These are phyloP conservation scores for Nesospiza acunhae DNA, from an alignment of 2,113 vertebrate genomes.

Conservation along the genomic window DNA sequence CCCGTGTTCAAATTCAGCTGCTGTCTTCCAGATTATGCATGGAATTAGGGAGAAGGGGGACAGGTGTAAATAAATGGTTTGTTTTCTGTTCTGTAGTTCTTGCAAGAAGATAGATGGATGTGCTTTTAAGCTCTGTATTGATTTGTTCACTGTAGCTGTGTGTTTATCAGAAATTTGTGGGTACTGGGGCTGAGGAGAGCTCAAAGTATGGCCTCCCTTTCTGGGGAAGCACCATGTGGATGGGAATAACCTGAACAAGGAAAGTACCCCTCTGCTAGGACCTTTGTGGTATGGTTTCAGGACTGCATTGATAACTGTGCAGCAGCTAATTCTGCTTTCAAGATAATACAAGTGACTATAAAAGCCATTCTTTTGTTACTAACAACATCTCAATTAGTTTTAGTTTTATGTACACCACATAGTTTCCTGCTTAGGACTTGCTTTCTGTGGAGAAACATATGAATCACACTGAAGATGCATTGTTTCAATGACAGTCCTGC, in stretches of 20 bases:
- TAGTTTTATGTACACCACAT: not conserved
- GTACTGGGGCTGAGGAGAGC: not conserved
- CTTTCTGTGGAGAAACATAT: not conserved
- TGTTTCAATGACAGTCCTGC: not conserved
- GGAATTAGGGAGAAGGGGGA: not conserved
- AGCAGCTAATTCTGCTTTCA: not conserved
- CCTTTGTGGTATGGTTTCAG: not conserved
- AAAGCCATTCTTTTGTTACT: not conserved
- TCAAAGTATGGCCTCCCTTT: not conserved
- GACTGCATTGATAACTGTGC: not conserved
- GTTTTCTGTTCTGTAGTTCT: not conserved
- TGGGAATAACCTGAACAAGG: not conserved
- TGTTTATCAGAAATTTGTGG: not conserved
- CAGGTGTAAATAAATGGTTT: not conserved
- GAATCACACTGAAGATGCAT: not conserved
- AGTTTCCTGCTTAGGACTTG: not conserved
- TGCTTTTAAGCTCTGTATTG: not conserved
- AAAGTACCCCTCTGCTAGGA: not conserved
- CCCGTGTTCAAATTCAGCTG: not conserved
- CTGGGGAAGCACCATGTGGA: accelerated
- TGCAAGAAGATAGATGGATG: not conserved
- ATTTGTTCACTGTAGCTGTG: not conserved
- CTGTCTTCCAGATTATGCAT: not conserved
- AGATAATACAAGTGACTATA: not conserved
- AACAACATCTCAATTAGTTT: not conserved